Evolutionary conservation across 2,888 invertebrate genomes (phyloP), one percentile per base, ranked within the genome.

Genomic region (Drosophila seclusa): DNA sequence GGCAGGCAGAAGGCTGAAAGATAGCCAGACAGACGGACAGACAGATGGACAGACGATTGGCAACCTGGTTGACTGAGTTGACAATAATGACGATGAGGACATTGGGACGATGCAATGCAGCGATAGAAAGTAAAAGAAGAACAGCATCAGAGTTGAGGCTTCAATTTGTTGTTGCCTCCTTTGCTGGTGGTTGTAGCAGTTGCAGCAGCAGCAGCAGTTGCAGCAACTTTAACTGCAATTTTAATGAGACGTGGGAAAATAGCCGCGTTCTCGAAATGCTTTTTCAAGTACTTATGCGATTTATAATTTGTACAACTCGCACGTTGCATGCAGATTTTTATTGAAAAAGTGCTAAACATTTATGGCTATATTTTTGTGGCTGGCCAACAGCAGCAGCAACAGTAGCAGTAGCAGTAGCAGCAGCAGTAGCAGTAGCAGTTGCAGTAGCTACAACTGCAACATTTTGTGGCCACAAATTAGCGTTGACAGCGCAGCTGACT

Each of bases 181-280:
- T 58, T 49, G 32, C 38, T 8, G 16, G 38, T 16, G 24, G 38
- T 29, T 55, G 54, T 60, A 65, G 50, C 61, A 60, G 69, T 77
- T 61, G 21, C n/a, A 42, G 21, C n/a, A 40, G 10, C 40, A 40
- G n/a, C 40, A 40, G 5, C 21, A 42, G 42, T 21, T 21, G 13
- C 21, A 21, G 45, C 21, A 45, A 4, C 24, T 83, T 87, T 64
- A 80, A 86, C 84, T 85, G 86, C 89, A 87, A 80, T 85, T 87
- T 89, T 90, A 91, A 91, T 91, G 90, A 91, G 91, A 91, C 90
- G 91, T 84, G 87, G 84, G 84, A 84, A 84, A 84, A 84, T 78
- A 74, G 72, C 67, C 32, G 40, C 38, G 24, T 61, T 48, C 59
- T 24, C 27, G 36, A 36, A 57, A 34, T 29, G 45, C 24, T 45